phyloP scores from a whole-genome alignment of 2,888 invertebrate genomes.

The Hedya salicella region DNA sequence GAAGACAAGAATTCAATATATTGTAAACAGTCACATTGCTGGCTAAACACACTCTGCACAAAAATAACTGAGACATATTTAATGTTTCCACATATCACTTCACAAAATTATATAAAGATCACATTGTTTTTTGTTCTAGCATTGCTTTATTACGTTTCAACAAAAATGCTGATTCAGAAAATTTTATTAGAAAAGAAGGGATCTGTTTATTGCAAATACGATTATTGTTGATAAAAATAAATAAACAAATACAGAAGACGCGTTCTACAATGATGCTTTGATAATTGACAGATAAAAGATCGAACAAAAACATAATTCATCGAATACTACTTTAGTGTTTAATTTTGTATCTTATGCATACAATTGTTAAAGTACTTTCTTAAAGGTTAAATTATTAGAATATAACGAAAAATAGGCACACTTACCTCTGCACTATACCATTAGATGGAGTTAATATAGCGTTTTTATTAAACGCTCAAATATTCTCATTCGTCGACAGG shows the following conservation, averaged over 20 bases:
- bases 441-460: not conserved
- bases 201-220: not conserved
- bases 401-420: no score
- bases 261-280: not conserved
- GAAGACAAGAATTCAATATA: constrained; percentile 55
- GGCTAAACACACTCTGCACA: constrained; percentile 62
- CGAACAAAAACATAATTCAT: not conserved
- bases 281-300: not conserved
- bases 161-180: not conserved
- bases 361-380: no score
- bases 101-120: not conserved
- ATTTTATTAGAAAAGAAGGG: not conserved
- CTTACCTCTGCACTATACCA: no score
- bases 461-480: not conserved
- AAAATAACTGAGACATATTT: constrained; percentile 49
- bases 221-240: constrained; percentile 24
- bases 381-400: no score
- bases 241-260: constrained; percentile 37
- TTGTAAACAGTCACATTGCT: constrained; percentile 51
- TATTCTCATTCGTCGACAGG: not conserved
- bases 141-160: not conserved
- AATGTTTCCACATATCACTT: not conserved
- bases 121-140: not conserved
- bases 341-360: no score
- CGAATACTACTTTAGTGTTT: no score